These are phyloP conservation scores for Drosophila bunnanda DNA, from an alignment of 2,888 invertebrate genomes.

Conservation along the genomic window DNA sequence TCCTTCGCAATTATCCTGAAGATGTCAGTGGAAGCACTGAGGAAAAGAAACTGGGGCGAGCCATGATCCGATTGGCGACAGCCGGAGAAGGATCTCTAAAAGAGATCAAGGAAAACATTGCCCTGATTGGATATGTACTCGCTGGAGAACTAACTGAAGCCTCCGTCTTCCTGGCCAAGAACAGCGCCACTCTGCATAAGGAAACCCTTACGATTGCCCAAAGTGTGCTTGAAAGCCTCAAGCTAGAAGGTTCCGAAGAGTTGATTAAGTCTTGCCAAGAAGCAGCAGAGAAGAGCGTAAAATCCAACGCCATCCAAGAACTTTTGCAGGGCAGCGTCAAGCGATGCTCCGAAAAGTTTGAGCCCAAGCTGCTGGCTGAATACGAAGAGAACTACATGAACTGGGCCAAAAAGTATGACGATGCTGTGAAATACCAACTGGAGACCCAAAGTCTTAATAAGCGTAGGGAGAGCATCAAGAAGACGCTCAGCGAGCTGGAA, in stretches of 20 bases:
- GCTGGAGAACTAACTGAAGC: constrained; percentile 88
- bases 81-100: constrained; percentile 57
- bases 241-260: constrained; percentile 22
- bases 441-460: constrained; percentile 87
- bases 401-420: constrained; percentile 80
- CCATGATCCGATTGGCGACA: constrained; percentile 46
- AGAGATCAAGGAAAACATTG: constrained; percentile 86
- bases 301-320: constrained; percentile 63
- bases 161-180: constrained; percentile 20
- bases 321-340: constrained; percentile 81
- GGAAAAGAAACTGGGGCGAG: constrained; percentile 50
- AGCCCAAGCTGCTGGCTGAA: constrained; percentile 71
- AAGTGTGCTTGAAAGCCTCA: constrained; percentile 20
- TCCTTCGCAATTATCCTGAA: constrained; percentile 92
- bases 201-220: constrained; percentile 33
- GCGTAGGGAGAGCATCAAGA: constrained; percentile 86
- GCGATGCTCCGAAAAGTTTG: constrained; percentile 80
- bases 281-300: constrained; percentile 56
- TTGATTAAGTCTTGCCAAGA: constrained; percentile 74
- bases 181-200: constrained; percentile 29
- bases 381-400: constrained; percentile 64
- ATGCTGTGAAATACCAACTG: constrained; percentile 86
- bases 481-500: constrained; percentile 85
- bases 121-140: constrained; percentile 88
- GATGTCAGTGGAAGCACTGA: constrained; percentile 92